Evolutionary conservation across 1,140 invertebrate genomes (phyloP).

Genomic region (Pachyrhynchus sulphureomaculatus): DNA sequence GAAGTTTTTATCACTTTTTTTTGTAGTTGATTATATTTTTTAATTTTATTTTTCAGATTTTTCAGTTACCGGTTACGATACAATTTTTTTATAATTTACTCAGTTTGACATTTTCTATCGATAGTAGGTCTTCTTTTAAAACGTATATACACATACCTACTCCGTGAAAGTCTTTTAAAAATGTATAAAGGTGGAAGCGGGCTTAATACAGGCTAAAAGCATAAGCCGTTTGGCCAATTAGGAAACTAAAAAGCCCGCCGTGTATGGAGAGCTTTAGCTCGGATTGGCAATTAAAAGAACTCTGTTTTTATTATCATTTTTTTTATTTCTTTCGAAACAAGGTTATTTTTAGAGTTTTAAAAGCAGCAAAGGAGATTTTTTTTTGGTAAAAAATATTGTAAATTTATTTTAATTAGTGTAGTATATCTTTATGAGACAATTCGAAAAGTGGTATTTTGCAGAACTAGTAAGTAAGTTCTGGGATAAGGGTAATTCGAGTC

Average conservation of each 20-base stretch:
- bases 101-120: background rate
- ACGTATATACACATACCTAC: conserved; percentile 11
- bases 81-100: no score
- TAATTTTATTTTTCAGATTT: no score
- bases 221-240: conserved; percentile 50
- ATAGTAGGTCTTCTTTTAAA: conserved; percentile 15
- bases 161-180: conserved; percentile 44
- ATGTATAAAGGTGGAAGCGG: conserved; percentile 50
- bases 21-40: no score
- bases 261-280: conserved; percentile 36
- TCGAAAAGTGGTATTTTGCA: no score
- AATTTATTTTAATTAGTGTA: no score
- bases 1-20: no score
- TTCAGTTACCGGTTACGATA: no score
- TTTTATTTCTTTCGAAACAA: background rate
- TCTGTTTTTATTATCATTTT: conserved; percentile 5
- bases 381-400: no score
- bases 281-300: conserved; percentile 1
- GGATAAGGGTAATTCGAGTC: no score
- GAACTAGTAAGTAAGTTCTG: no score
- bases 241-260: conserved; percentile 46
- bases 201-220: conserved; percentile 48
- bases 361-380: no score
- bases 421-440: no score
- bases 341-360: background rate